Evolutionary conservation across 2,113 vertebrate species (phyloP), one percentile per base, ranked within the genome.

Genomic region (Mastomys natalensis): DNA sequence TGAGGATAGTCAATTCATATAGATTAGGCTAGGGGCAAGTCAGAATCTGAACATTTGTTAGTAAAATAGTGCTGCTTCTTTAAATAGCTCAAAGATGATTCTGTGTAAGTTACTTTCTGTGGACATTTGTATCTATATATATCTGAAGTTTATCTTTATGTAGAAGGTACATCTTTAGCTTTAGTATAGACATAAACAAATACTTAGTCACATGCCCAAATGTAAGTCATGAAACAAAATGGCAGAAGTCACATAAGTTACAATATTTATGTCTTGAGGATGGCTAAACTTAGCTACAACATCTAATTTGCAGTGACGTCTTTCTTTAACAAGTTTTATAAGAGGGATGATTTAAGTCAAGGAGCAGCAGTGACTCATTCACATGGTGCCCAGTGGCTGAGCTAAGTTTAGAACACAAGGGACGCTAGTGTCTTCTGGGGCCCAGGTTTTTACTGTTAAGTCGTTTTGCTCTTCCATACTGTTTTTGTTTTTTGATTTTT

Each of bases 321-420:
- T 98, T 99, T 98, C 98, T 98, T 98, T 99, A 99, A 99, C 98
- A 98, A 98, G 98, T 99, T 98, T 99, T 98, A 98, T 98, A 98
- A 98, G 98, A 98, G 87, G 97, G 97, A 98, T 98, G 98, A 98
- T 98, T 98, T 98, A 98, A 98, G 98, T 99, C 98, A 98, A 98
- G 98, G 98, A 98, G 98, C 97, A 98, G 91, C 98, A 98, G 97
- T 99, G 98, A 99, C 98, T 98, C 98, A 99, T 98, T 98, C 97
- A 95, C 98, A 98, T 95, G 95, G 98, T 98, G 98, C 97, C 98
- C 98, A 98, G 98, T 98, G 97, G 97, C 98, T 98, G 98, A 98
- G 98, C 98, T 98, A 99, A 98, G 98, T 98, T 99, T 99, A 98
- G 98, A 98, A 97, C 74, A 82, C 96, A 98, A 97, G 97, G 92